A percentile compares a stretch with the other conserved stretches of the same genome.
Evolutionary conservation across 53 echinoderm and acorn worm genomes (phyloP).

Genomic region (Crossaster papposus): DNA sequence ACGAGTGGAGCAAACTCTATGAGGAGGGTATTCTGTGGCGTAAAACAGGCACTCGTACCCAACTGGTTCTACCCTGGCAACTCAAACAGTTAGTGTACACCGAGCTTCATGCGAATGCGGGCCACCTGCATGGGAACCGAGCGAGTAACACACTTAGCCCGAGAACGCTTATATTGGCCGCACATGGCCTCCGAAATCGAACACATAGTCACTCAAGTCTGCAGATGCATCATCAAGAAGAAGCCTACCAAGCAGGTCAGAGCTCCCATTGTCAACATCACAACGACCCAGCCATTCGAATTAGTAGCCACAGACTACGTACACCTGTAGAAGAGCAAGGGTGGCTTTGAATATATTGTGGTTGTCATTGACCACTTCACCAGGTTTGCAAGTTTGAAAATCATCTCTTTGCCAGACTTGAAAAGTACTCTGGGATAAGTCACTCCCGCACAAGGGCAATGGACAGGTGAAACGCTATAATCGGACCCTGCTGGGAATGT

Average conservation of each 20-base stretch:
- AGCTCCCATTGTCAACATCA: background rate
- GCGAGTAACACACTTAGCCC: conserved; percentile 42
- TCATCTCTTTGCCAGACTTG: conserved; percentile 41
- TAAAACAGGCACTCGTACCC: no score
- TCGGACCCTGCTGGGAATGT: conserved; percentile 47
- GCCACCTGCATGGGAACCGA: no score
- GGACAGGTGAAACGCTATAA: conserved; percentile 68
- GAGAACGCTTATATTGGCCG: conserved; percentile 37
- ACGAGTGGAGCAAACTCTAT: no score
- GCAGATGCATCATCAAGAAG: conserved; percentile 39
- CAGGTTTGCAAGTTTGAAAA: conserved; percentile 71
- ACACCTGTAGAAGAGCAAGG: conserved; percentile 51
- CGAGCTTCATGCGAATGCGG: no score
- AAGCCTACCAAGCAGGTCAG: conserved; percentile 6
- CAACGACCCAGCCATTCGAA: conserved; percentile 18
- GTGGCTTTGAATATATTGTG: conserved; percentile 63
- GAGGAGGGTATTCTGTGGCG: no score
- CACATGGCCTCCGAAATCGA: conserved; percentile 39
- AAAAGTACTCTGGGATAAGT: conserved; percentile 23
- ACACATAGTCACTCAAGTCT: conserved; percentile 21
- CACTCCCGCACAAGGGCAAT: conserved; percentile 42
- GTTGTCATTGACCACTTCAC: conserved; percentile 69
- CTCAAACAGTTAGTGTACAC: no score
- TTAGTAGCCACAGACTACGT: conserved; percentile 63
- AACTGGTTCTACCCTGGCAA: no score